Percentiles rank a stretch among this genome's conserved stretches.
phyloP scores from a whole-genome alignment of 2,113 vertebrate genomes.

The Uria aalge region DNA sequence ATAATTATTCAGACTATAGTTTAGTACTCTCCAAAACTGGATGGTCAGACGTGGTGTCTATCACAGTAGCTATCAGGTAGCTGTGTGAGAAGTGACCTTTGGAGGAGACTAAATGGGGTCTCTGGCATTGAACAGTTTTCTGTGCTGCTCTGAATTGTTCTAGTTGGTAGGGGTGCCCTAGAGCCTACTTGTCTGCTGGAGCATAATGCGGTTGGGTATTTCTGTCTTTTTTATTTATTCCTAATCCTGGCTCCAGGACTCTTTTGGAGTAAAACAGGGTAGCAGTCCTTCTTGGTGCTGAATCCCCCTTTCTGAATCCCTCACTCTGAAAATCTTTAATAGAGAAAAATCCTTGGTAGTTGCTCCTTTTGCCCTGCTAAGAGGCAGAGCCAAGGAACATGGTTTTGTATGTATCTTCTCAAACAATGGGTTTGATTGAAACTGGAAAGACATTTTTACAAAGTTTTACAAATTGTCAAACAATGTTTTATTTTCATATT shows the following conservation, averaged over 20 bases:
- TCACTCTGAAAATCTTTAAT: background rate
- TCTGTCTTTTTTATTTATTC: background rate
- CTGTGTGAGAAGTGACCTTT: background rate
- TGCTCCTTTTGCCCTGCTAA: background rate
- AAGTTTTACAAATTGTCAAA: background rate
- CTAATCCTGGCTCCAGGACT: background rate
- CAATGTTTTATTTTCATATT: background rate
- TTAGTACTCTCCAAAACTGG: background rate
- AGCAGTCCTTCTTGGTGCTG: background rate
- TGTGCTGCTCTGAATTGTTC: background rate
- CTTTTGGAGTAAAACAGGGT: background rate
- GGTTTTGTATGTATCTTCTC: background rate
- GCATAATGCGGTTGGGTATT: background rate
- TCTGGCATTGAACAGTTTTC: background rate
- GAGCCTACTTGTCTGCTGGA: background rate
- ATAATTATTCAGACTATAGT: background rate
- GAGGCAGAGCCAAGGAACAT: background rate
- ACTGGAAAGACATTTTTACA: background rate
- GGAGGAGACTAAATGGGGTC: background rate
- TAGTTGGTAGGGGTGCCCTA: background rate
- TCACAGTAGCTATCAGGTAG: background rate
- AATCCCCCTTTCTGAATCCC: background rate
- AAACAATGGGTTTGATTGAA: background rate
- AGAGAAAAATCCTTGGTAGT: background rate
- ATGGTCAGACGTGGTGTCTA: background rate